Evolutionary conservation across 1,140 invertebrate species (phyloP), one percentile per base, ranked within the genome.

Genomic region (Anastrepha ludens): DNA sequence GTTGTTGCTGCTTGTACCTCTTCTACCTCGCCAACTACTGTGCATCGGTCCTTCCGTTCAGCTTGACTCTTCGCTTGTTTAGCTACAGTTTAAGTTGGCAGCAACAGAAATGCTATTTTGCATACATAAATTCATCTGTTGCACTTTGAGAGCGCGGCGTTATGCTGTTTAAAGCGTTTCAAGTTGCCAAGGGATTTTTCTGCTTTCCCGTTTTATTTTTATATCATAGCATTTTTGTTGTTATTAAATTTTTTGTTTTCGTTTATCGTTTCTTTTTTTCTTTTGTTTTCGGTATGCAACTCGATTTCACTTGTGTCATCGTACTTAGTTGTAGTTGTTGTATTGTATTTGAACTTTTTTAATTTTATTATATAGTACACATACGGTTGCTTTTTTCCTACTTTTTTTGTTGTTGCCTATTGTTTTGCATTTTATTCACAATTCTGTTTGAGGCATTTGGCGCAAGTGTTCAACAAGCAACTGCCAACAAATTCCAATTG

Each of bases 71-170:
- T 62, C 39, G 41, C 70, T 74, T 74, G 41, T 70, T 70, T 29
- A 29, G 11, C 65, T 29, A 70, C 20, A 87, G 44, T 50, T 58
- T 15, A 55, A 87, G 81, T 47, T 13, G 85, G 17, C 60, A 59
- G 60, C 44, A 86, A 86, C 62, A 67, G 85, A 60, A 88, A 58
- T 87, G 86, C 87, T 88, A 88, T 81, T 88, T 88, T 88, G 87
- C 87, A 88, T 88, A 88, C 87, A 88, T 88, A 88, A 88, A 88
- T 88, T 88, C 87, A 87, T 88, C 65, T 86, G 55, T 87, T 78
- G 47, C 70, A 50, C 41, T 74, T 74, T 17, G 15, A 11, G 70
- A 2, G 44, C 70, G 70, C 70, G 70, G 41, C 17, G 70, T 50
- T 74, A 17, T 15, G 44, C 41, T 41, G 70, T 74, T 74, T 74